Base-by-base conservation (phyloP, 2,888 invertebrate genomes). In the Mythimna pallens region DNA sequence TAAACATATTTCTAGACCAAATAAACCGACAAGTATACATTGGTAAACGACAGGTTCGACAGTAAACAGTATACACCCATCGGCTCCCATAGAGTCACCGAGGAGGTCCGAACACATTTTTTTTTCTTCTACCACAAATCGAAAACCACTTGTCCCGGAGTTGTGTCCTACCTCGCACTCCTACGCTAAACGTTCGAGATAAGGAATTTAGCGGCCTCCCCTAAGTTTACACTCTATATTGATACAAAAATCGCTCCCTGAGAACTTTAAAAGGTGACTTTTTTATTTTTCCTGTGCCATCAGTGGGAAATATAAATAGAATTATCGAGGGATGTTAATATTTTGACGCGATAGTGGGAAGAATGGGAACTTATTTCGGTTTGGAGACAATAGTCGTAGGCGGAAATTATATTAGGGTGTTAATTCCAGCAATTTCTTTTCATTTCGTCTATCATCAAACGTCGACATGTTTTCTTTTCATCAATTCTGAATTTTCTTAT, bases 141-240 rank as follows among this genome's bases (percentile, higher is more conserved):
- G 87, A 85, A 83, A 85, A 83, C 86, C 89, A 88, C 87, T 91
- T 89, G 88, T 88, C 34, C 65, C 75, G 87, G 83, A 62, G 34
- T 22, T 22, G 82, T 85, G 82, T 85, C 87, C 88, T 83, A 84
- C 63, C 79, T 93, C 86, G 73, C 93, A 85, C 86, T 86, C 89
- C 86, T 86, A 86, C 87, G 92, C 92, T 93, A 93, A 93, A 92
- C 91, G 86, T 91, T 91, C 92, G 88, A 95, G 95, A 96, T 95
- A 95, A 84, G 95, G 95, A 95, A 95, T 95, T 95, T 95, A 95
- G 93, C 94, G 91, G 90, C 91, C 92, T 84, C 93, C 93, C 91
- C 93, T 89, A 89, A 93, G 92, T 94, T 93, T 94, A 89, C 82
- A 89, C 90, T 90, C 89, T 87, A 87, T 93, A 94, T 93, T 93